Conservation (phyloP, 1,140 invertebrate species). For the Aphaenogaster floridana region DNA sequence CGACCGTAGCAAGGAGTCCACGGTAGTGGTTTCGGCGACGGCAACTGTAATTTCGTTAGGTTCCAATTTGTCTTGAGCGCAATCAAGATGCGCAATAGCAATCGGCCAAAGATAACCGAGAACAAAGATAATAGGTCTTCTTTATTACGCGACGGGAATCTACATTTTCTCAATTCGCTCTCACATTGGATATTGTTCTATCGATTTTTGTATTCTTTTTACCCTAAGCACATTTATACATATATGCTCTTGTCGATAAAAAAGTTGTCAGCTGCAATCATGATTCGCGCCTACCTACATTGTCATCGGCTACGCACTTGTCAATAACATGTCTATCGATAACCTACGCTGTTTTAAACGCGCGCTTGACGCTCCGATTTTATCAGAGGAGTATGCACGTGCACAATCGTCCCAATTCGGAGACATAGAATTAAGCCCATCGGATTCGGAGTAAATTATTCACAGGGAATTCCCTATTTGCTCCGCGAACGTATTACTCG, state of each 20-base stretch:
- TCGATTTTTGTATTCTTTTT: constrained; percentile 37
- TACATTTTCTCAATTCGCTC: neutral
- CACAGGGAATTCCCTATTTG: neutral
- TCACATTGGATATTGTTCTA: neutral
- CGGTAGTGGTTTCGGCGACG: neutral
- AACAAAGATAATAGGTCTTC: neutral
- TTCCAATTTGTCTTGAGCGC: neutral
- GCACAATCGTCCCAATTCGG: neutral
- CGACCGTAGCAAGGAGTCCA: neutral
- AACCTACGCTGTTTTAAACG: constrained; percentile 31
- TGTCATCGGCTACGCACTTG: neutral
- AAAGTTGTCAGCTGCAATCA: constrained; percentile 7
- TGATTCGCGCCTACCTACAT: neutral
- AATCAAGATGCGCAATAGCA: neutral
- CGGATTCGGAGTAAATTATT: neutral
- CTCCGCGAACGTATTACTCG: neutral
- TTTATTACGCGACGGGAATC: neutral
- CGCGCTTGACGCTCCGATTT: neutral
- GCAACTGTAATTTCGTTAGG: neutral
- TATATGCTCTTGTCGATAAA: neutral
- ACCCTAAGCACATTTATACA: neutral
- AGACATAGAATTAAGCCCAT: neutral
- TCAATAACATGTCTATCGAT: constrained; percentile 36
- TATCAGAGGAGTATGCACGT: neutral
- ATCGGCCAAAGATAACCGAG: neutral